Percentiles rank a stretch among this genome's conserved stretches.
Conservation (phyloP, 64 coral and sea anemone genomes). For the Orbicella faveolata region DNA sequence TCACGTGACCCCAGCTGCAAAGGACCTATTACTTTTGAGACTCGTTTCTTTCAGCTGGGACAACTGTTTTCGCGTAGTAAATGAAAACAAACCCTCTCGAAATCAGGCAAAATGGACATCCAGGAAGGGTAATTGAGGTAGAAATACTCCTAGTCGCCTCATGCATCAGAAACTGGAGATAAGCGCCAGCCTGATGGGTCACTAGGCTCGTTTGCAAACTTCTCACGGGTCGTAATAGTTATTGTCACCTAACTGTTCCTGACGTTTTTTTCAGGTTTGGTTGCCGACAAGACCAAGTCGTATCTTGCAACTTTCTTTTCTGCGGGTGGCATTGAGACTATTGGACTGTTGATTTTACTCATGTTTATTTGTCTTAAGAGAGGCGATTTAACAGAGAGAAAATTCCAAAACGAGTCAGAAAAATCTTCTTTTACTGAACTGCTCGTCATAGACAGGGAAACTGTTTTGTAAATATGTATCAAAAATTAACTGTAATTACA, state of each 20-base stretch:
- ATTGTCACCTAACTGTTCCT: too few relatives aligned
- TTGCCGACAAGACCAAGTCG: constrained; percentile 22
- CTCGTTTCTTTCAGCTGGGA: too few relatives aligned
- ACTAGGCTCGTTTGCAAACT: too few relatives aligned
- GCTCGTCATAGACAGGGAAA: constrained; percentile 16
- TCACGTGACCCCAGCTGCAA: too few relatives aligned
- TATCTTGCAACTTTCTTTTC: neutral
- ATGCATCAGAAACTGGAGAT: too few relatives aligned
- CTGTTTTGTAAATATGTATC: neutral
- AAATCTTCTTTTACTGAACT: neutral
- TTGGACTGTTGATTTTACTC: neutral
- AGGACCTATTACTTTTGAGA: too few relatives aligned
- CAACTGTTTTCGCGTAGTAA: too few relatives aligned
- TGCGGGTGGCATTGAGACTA: neutral
- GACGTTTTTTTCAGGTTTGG: neutral
- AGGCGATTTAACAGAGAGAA: neutral
- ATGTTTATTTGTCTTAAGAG: neutral
- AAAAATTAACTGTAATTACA: neutral
- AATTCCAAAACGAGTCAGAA: neutral
- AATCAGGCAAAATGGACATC: neutral
- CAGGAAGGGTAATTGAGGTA: neutral
- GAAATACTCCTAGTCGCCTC: too few relatives aligned
- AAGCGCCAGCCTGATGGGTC: too few relatives aligned
- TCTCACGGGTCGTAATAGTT: too few relatives aligned
- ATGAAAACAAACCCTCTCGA: neutral